Evolutionary conservation across 2,797 vertebrate genomes (phyloP).

Genomic region (Odontamblyopus lacepedii): DNA sequence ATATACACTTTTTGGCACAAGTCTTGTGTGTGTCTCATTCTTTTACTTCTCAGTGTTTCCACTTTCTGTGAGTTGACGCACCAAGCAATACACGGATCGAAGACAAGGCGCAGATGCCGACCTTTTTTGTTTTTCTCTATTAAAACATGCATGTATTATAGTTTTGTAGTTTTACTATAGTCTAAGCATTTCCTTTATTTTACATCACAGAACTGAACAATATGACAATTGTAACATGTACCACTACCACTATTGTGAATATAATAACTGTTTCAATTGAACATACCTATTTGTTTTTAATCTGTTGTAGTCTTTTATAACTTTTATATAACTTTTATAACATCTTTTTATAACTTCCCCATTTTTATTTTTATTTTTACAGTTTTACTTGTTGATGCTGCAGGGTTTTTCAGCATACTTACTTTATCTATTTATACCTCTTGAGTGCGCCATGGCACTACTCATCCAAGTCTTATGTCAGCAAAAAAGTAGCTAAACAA

Average conservation of each 20-base stretch:
- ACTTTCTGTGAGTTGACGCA: too few species aligned
- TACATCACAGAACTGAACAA: too few species aligned
- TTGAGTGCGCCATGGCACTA: constrained; percentile 32
- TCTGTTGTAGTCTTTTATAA: background rate
- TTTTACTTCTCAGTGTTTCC: too few species aligned
- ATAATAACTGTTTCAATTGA: background rate
- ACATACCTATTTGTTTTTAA: background rate
- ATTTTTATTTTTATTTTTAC: background rate
- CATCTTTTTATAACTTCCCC: too few species aligned
- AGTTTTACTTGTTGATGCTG: constrained; percentile 12
- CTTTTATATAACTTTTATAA: too few species aligned
- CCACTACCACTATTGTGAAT: too few species aligned
- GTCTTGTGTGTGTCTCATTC: too few species aligned
- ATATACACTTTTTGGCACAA: too few species aligned
- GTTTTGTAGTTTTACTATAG: constrained; percentile 36
- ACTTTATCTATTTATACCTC: constrained; percentile 42
- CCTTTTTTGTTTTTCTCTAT: background rate
- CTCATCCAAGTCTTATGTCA: constrained; percentile 35
- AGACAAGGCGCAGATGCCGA: too few species aligned
- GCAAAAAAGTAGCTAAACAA: constrained; percentile 39
- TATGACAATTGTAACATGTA: too few species aligned
- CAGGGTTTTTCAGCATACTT: constrained; percentile 13
- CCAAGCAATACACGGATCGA: too few species aligned
- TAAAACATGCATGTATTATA: background rate
- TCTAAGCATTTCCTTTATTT: constrained; percentile 5